Evolutionary conservation across 2,888 invertebrate genomes (phyloP).

Genomic region (Phortica okadai): DNA sequence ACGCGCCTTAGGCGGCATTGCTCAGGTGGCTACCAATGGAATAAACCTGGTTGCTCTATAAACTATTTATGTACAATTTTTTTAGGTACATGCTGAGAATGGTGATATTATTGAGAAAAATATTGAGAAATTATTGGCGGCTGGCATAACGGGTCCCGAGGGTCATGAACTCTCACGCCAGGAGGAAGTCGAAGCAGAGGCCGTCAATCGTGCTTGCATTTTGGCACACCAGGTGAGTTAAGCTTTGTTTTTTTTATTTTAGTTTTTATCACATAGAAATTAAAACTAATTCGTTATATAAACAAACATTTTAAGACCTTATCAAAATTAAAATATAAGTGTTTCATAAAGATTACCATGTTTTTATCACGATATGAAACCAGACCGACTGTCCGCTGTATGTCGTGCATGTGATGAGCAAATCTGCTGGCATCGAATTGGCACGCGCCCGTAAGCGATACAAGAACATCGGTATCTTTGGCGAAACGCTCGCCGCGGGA

Average conservation of each 20-base stretch:
- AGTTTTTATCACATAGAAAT: not conserved
- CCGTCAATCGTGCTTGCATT: slow-evolving; percentile 94
- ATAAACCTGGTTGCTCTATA: not conserved
- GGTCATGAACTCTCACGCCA: slow-evolving; percentile 95
- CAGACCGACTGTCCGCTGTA: slow-evolving; percentile 84
- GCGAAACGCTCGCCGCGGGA: slow-evolving; percentile 89
- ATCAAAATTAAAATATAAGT: slow-evolving; percentile 27
- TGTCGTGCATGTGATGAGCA: slow-evolving; percentile 99
- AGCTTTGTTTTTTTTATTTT: not conserved
- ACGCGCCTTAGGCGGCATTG: slow-evolving; percentile 89
- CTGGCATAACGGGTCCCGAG: slow-evolving; percentile 96
- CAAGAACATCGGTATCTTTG: slow-evolving; percentile 85
- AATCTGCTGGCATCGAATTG: slow-evolving; percentile 89
- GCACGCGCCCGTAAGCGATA: slow-evolving; percentile 81
- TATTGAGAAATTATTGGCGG: slow-evolving; percentile 87
- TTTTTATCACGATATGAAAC: not conserved
- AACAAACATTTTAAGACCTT: too few species aligned
- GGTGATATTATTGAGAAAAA: slow-evolving; percentile 95
- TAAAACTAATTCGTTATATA: not conserved
- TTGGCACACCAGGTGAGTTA: slow-evolving; percentile 90
- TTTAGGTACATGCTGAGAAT: slow-evolving; percentile 97
- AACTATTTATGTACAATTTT: not conserved
- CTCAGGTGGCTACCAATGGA: slow-evolving; percentile 78
- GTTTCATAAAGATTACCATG: not conserved
- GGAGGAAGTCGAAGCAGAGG: slow-evolving; percentile 98